Evolutionary conservation across 2,797 vertebrate genomes (phyloP).

Genomic region (Periophthalmus magnuspinnatus): DNA sequence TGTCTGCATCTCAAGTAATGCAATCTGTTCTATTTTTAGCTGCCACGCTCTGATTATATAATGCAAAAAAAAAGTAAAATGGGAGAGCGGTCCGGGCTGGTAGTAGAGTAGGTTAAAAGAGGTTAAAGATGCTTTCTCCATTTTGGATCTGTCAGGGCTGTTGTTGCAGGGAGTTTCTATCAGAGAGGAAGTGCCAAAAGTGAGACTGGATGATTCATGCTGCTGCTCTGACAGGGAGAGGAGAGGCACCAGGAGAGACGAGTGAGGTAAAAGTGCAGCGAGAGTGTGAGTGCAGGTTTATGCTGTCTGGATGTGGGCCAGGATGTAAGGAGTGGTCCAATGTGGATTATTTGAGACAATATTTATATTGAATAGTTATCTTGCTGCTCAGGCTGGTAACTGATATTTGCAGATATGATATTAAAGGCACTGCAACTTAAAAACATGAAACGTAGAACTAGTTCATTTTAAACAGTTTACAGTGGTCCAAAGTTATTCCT

Average conservation of each 20-base stretch:
- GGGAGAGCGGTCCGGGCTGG: slow-evolving; percentile 58
- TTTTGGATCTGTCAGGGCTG: slow-evolving; percentile 9
- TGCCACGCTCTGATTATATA: slow-evolving; percentile 73
- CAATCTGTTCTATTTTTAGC: slow-evolving; percentile 72
- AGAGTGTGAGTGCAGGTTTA: slow-evolving; percentile 35
- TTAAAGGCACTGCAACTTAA: too few relatives aligned
- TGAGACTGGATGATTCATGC: slow-evolving; percentile 21
- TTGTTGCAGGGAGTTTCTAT: slow-evolving; percentile 15
- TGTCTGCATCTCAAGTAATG: slow-evolving; percentile 58
- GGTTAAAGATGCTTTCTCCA: slow-evolving; percentile 28
- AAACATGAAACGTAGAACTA: too few relatives aligned
- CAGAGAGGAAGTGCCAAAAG: slow-evolving; percentile 33
- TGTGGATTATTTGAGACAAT: too few relatives aligned
- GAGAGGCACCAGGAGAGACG: slow-evolving; percentile 5
- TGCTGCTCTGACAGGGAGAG: slow-evolving; percentile 20
- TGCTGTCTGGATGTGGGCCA: slow-evolving; percentile 36
- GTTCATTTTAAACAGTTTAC: too few relatives aligned
- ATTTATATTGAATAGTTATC: too few relatives aligned
- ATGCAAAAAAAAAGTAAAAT: slow-evolving; percentile 67
- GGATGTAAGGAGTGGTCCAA: slow-evolving; percentile 11
- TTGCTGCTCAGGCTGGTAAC: too few relatives aligned
- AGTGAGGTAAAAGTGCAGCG: slow-evolving; percentile 16
- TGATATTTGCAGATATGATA: too few relatives aligned
- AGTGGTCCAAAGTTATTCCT: too few relatives aligned
- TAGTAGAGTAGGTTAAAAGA: slow-evolving; percentile 15